Base-by-base conservation (phyloP, 2,797 vertebrate species). In the Zenarchopterus dispar region DNA sequence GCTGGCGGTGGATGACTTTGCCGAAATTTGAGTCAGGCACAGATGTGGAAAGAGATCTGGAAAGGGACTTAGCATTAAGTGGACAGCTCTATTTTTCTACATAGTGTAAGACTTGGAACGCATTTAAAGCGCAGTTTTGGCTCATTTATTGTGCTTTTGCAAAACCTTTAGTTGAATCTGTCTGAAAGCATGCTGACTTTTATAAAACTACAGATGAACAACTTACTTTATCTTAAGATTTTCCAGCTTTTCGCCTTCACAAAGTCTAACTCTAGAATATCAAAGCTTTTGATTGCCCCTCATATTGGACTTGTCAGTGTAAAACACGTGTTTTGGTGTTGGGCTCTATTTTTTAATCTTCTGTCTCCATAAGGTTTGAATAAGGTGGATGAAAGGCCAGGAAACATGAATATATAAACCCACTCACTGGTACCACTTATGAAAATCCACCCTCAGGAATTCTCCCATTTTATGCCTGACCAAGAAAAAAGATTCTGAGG, bases 1-100 rank as follows among this genome's bases (percentile, higher is more conserved):
- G 46, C 69, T 73, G 73, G 57, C 28, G 28, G 28, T 67, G 21
- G 9, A 4, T 65, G 13, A 22, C 54, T 65, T 62, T 39, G 47
- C 31, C 47, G 31, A 26, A 58, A 51, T 39, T 43, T 49, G 66
- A 77, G 60, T 80, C 52, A 39, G 36, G 36, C 4, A 39, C 36
- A 39, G 36, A 39, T 39, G 36, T 39, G 36, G 36, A 39, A 39
- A 39, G 36, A 36, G 9, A 36, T 39, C 46, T 50, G 54, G 48
- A 72, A 24, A 52, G 19, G 57, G 13, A 53, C 31, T 36, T 41
- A 17, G 24, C 70, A 54, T 56, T 24, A 43, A 48, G 17, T 21
- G 43, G 28, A 62, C 51, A 26, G 43, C 61, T 51, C 46, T 18
- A 7, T 10, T 31, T 26, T 44, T n/a, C 11, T 47, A 9, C 18